Base-by-base conservation (phyloP, 2,888 invertebrate genomes). In the Brachypterus glaber region DNA sequence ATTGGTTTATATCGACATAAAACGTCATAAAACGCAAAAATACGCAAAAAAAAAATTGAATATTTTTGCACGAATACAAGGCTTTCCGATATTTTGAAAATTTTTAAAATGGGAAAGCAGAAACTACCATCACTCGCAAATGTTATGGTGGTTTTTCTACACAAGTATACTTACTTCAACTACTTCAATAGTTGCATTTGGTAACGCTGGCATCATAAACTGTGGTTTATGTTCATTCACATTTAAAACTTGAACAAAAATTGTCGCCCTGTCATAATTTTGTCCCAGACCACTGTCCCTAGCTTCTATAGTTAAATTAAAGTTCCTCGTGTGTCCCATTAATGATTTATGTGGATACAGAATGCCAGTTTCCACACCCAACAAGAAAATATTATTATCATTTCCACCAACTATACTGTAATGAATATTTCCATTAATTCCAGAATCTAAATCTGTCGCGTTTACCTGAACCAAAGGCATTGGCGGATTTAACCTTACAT, bases 161-260 rank as follows among this genome's bases (percentile, higher is more conserved):
- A 33, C n/a, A 2, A 17, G 7, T 15, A 44, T 25, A 53, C 58
- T 59, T 66, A 87, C 88, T 70, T 90, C 90, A 0, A 87, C 80
- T 48, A 92, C 78, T 61, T 82, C 80, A 11, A 91, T 76, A 17
- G 83, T 84, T 3, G 82, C 74, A 61, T 85, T 83, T 0, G 79
- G 75, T 0, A 77, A 62, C 2, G 82, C 77, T 0, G 92, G 92
- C 55, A 80, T 74, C 4, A 85, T 72, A 60, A 90, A 90, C 39
- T 74, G 73, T 0, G 92, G 93, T 31, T 81, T 78, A 57, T 87
- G 79, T 48, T 85, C 79, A 66, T 90, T 90, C 1, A 88, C 83
- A 41, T 82, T 80, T 13, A 81, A 68, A 18, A 89, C 83, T 29
- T 77, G 72, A 35, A 93, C 79, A 48, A 80, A 75, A 2, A 91